Evolutionary conservation across 2,888 invertebrate genomes (phyloP).

Genomic region (Druceiella hillmani): DNA sequence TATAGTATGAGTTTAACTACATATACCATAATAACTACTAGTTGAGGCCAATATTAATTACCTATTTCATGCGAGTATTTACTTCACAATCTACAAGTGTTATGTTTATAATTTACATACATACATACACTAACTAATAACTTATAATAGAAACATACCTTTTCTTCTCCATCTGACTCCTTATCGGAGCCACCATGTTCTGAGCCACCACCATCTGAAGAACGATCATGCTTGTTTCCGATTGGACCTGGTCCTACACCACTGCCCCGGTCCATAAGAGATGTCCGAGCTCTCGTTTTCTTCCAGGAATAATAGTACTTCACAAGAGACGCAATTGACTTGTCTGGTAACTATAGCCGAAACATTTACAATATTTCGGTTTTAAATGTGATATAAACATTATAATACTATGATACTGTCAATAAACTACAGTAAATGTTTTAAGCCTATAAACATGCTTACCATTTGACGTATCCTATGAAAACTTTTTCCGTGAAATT

Average conservation of each 20-base stretch:
- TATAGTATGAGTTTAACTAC: too few species aligned
- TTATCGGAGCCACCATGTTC: constrained; percentile 79
- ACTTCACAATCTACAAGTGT: too few species aligned
- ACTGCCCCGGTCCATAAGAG: constrained; percentile 88
- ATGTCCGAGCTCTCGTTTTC: constrained; percentile 86
- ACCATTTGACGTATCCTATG: constrained; percentile 97
- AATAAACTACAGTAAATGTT: background rate
- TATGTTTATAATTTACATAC: too few species aligned
- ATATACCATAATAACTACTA: too few species aligned
- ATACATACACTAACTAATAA: constrained; percentile 15
- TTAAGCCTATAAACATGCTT: too few species aligned
- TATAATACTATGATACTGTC: background rate
- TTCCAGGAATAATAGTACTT: constrained; percentile 99
- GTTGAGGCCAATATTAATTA: too few species aligned
- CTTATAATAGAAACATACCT: constrained; percentile 55
- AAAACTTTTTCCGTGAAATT: constrained; percentile 97
- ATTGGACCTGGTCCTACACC: constrained; percentile 66
- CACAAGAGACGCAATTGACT: constrained; percentile 91
- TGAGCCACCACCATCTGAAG: constrained; percentile 70
- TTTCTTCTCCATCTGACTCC: constrained; percentile 86
- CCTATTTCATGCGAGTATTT: too few species aligned
- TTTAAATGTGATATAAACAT: background rate
- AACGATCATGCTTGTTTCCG: constrained; percentile 50
- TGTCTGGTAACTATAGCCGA: constrained; percentile 82
- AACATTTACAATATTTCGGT: constrained; percentile 4